Conservation (phyloP, 2,113 vertebrate genomes). For the Excalfactoria chinensis region DNA sequence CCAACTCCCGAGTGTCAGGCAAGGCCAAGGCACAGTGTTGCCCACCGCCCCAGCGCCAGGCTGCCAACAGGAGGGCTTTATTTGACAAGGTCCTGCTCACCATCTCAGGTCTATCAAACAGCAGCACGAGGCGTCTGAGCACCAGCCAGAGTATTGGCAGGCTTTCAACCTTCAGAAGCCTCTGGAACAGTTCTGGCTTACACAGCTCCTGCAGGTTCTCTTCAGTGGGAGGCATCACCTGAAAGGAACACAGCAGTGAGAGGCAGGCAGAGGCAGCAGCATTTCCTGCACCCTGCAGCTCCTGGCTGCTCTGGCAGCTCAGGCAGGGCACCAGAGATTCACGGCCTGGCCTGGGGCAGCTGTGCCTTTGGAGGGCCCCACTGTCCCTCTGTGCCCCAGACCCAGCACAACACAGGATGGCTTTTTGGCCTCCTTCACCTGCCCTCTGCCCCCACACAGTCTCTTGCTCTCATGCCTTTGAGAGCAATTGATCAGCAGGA, state of each 20-base stretch:
- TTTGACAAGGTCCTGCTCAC: neutral
- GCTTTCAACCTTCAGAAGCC: neutral
- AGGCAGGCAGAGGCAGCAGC: neutral
- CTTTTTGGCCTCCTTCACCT: neutral
- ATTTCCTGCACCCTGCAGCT: neutral
- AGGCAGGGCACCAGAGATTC: neutral
- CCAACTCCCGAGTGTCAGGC: neutral
- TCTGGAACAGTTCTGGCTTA: neutral
- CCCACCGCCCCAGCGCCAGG: neutral
- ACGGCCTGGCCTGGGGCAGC: neutral
- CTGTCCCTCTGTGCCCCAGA: too few species aligned
- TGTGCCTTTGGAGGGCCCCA: neutral
- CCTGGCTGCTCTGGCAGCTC: neutral
- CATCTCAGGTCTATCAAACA: rapidly evolving
- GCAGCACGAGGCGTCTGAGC: neutral
- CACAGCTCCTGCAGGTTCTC: neutral
- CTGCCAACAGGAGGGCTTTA: neutral
- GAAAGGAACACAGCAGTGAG: neutral
- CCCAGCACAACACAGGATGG: too few species aligned
- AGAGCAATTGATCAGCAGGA: neutral
- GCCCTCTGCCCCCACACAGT: neutral
- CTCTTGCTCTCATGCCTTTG: neutral
- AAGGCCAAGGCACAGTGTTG: neutral
- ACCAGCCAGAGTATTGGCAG: neutral
- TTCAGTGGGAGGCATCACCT: neutral